Conservation (phyloP, 2,797 vertebrate genomes). For the Spondyliosoma cantharus region DNA sequence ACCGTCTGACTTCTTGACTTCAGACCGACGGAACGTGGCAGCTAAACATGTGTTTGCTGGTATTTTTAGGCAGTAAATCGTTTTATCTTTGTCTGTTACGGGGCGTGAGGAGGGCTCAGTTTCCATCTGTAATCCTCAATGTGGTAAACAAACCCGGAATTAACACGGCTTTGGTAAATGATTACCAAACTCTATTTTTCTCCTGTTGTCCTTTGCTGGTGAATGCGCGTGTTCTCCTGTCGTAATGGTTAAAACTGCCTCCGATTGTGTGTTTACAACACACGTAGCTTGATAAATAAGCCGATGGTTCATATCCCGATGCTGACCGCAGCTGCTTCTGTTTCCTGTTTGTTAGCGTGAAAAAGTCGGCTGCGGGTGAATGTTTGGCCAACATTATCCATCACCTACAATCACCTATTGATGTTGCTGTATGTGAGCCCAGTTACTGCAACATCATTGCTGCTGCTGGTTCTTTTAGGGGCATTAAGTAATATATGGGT, state of each 20-base stretch:
- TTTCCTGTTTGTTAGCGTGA: conserved; percentile 25
- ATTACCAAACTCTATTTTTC: not conserved
- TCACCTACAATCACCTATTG: conserved; percentile 54
- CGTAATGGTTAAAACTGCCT: conserved; percentile 15
- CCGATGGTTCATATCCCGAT: conserved; percentile 17
- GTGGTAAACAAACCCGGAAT: conserved; percentile 36
- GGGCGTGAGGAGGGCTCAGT: not conserved
- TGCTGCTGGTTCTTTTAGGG: conserved; percentile 56
- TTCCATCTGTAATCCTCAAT: conserved; percentile 30
- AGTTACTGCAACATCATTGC: conserved; percentile 45
- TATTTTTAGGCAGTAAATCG: conserved; percentile 11
- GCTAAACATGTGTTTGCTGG: conserved; percentile 19
- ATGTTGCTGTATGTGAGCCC: conserved; percentile 30
- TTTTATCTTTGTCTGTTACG: conserved; percentile 29
- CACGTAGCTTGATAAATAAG: conserved; percentile 18
- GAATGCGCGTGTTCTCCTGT: not conserved
- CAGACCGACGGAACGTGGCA: not conserved
- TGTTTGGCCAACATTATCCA: conserved; percentile 37
- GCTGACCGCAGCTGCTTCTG: not conserved
- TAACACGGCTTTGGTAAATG: not conserved
- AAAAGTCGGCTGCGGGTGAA: conserved; percentile 37
- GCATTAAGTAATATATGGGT: conserved; percentile 57
- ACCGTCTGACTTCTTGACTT: conserved; percentile 15
- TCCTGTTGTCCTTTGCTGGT: conserved; percentile 5
- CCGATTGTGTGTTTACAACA: conserved; percentile 6